Evolutionary conservation across 2,797 vertebrate species (phyloP).

Genomic region (Hydrophis major): DNA sequence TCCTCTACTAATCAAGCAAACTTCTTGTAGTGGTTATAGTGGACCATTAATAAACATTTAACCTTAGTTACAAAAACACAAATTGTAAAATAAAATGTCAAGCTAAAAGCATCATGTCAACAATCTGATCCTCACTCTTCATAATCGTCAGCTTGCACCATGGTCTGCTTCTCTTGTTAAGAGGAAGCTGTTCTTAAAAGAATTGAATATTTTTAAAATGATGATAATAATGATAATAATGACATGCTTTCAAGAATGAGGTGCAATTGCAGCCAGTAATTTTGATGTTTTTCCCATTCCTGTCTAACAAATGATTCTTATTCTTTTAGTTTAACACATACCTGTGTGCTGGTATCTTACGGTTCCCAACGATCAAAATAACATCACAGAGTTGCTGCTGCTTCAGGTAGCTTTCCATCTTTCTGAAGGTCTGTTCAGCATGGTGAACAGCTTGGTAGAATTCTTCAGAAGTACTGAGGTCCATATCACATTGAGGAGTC

Average conservation of each 20-base stretch:
- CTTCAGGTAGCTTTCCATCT: conserved; percentile 79
- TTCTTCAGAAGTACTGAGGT: conserved; percentile 73
- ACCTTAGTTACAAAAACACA: background rate
- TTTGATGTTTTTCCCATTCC: background rate
- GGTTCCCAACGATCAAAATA: conserved; percentile 75
- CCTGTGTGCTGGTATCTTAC: conserved; percentile 80
- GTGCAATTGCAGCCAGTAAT: background rate
- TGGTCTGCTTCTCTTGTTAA: background rate
- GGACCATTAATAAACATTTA: background rate
- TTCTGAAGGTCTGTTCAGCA: conserved; percentile 76
- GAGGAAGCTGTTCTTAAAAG: background rate
- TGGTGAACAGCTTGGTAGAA: conserved; percentile 79
- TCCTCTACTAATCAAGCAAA: background rate
- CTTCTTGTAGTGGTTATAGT: background rate
- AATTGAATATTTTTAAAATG: background rate
- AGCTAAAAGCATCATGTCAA: background rate
- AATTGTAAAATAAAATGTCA: background rate
- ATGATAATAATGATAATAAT: no score
- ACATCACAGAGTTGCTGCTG: conserved; percentile 80
- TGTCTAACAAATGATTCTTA: background rate
- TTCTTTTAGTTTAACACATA: conserved; percentile 37
- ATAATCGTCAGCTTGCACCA: background rate
- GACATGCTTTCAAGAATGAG: background rate
- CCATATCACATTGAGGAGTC: conserved; percentile 70
- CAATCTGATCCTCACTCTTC: background rate